Evolutionary conservation across 2,888 invertebrate species (phyloP).

Genomic region (Dryococelus australis): DNA sequence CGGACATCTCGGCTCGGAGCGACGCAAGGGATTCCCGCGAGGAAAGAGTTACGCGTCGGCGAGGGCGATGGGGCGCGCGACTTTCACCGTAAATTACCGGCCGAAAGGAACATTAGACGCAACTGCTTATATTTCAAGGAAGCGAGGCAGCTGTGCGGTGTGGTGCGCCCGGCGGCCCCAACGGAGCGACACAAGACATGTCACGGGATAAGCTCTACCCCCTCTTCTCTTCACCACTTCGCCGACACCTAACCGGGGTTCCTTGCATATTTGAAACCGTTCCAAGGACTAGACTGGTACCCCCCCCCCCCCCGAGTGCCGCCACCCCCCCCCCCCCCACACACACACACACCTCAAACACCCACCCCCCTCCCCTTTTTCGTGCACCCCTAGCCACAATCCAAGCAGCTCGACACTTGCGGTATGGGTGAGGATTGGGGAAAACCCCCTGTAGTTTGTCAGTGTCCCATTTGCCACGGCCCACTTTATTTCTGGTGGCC

Average conservation of each 20-base stretch:
- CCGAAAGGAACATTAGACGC: conserved; percentile 11
- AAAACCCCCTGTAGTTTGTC: not conserved
- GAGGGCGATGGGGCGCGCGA: not conserved
- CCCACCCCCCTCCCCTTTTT: not conserved
- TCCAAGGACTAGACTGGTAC: not conserved
- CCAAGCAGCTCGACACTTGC: conserved; percentile 3
- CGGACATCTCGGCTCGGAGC: not conserved
- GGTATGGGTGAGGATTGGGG: not conserved
- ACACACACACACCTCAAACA: too few relatives aligned
- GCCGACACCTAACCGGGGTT: not conserved
- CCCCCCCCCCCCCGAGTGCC: not conserved
- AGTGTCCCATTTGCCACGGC: conserved; percentile 16
- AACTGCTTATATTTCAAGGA: not conserved
- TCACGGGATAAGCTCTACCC: not conserved
- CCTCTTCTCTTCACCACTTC: not conserved
- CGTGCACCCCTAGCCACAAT: not conserved
- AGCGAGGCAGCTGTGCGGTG: not conserved
- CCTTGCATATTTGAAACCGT: conserved; percentile 16
- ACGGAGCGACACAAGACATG: not conserved
- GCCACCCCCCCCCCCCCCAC: too few relatives aligned
- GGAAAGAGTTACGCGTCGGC: not conserved
- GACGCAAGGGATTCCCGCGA: not conserved
- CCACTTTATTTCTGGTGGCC: not conserved
- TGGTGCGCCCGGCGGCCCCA: too few relatives aligned
- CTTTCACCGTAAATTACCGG: conserved; percentile 16